Base-by-base conservation (phyloP, 2,888 invertebrate species). In the Torymus aiolomorphi region DNA sequence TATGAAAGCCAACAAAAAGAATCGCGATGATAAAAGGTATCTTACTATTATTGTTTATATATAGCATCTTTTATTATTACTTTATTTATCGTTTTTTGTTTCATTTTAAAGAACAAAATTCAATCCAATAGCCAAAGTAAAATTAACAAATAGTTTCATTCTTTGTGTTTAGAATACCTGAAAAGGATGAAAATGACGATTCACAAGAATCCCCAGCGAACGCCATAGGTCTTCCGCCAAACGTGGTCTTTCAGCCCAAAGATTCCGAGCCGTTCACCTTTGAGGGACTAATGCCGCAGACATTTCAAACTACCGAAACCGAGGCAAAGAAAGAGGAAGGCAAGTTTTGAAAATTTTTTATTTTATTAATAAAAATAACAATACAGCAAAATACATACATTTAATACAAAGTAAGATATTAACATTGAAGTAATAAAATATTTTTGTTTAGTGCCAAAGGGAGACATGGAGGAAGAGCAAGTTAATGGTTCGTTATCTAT, bases 231-330 rank as follows among this genome's bases (percentile, higher is more conserved):
- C 82, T 87, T 51, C 87, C 87, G 2, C 87, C 87, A 10, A 87
- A 87, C 69, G 82, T 87, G 3, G 83, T 87, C 10, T 87, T 87
- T 72, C 86, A 87, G 49, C 87, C 87, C 0, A 87, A 86, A 18
- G 86, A 87, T 14, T 87, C 86, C 4, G 87, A 87, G 73, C 87
- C 87, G 0, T 87, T 87, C 61, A 86, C 87, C 0, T 82, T 87
- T 70, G 86, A 87, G 24, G 79, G 82, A 18, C 16, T 82, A 13
- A 63, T 82, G 52, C 76, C 79, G 16, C 49, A 79, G 0, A 70
- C 73, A 2, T 69, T 69, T 57, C 63, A 62, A 20, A 51, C 16
- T 4, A 11, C 16, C 1, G 63, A 76, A 11, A 11, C 13, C 1
- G 63, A 76, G 11, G 14, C 12, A 8, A 77, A 81, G 49, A 78